Percentiles rank a stretch among this genome's conserved stretches.
These are phyloP conservation scores for Stigmatopora nigra DNA, from an alignment of 2,113 vertebrate species.

Conservation along the genomic window DNA sequence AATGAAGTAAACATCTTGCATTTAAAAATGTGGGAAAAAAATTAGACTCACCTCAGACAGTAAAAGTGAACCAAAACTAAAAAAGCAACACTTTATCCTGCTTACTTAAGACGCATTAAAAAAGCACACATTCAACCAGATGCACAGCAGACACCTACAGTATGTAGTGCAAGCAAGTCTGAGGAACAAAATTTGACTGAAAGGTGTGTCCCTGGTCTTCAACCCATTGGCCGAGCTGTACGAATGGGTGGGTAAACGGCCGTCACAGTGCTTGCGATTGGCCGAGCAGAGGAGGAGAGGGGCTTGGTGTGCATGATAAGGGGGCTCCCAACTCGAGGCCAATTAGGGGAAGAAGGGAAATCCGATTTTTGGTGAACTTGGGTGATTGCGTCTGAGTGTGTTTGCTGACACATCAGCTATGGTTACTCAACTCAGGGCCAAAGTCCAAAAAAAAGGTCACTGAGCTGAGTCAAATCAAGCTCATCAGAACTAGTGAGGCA, in stretches of 20 bases:
- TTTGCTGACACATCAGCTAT: slow-evolving; percentile 41
- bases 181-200: slow-evolving; percentile 55
- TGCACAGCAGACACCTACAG: slow-evolving; percentile 49
- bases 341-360: slow-evolving; percentile 52
- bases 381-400: slow-evolving; percentile 37
- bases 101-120: slow-evolving; percentile 13
- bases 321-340: slow-evolving; percentile 50
- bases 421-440: slow-evolving; percentile 38
- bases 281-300: slow-evolving; percentile 37
- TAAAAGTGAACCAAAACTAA: slow-evolving; percentile 35
- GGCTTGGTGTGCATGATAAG: slow-evolving; percentile 35
- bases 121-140: slow-evolving; percentile 28
- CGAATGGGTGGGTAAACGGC: slow-evolving; percentile 49
- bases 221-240: slow-evolving; percentile 55
- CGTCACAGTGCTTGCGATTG: slow-evolving; percentile 50
- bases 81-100: slow-evolving; percentile 12
- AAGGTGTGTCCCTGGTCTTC: slow-evolving; percentile 63
- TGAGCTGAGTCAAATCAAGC: slow-evolving; percentile 33
- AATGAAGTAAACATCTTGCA: slow-evolving; percentile 1
- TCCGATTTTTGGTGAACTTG: slow-evolving; percentile 32
- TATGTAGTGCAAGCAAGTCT: slow-evolving; percentile 47
- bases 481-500: slow-evolving; percentile 25
- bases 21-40: slow-evolving; percentile 16
- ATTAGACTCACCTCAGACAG: slow-evolving; percentile 59
- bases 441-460: slow-evolving; percentile 47